Conservation (phyloP, 2,888 invertebrate genomes). For the Galeopsomyia nigrocyanea region DNA sequence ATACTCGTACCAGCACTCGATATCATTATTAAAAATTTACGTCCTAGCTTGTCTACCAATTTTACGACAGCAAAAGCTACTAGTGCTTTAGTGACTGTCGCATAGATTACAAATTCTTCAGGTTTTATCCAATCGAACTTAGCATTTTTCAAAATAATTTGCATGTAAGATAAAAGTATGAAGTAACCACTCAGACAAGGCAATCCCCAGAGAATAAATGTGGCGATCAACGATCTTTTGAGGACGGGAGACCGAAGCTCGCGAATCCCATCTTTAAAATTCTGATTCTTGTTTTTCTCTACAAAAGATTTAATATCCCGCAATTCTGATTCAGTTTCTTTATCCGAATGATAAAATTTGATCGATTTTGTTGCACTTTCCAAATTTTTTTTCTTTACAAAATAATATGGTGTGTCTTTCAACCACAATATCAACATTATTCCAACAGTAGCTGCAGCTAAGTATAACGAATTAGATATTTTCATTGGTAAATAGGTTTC, state of each 20-base stretch:
- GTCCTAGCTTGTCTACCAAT: conserved; percentile 50
- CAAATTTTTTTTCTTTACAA: neutral
- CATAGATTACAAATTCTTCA: conserved; percentile 52
- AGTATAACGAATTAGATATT: conserved; percentile 49
- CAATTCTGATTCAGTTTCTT: conserved; percentile 50
- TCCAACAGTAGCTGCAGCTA: conserved; percentile 52
- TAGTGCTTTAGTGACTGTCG: conserved; percentile 45
- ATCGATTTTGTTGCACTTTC: conserved; percentile 22
- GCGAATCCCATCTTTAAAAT: conserved; percentile 13
- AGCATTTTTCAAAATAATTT: conserved; percentile 52
- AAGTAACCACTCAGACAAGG: conserved; percentile 57
- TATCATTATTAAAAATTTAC: conserved; percentile 45
- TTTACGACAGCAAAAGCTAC: conserved; percentile 19
- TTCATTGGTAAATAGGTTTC: conserved; percentile 55
- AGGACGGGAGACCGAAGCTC: conserved; percentile 28
- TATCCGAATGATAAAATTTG: neutral
- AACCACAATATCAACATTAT: conserved; percentile 51
- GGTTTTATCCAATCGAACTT: conserved; percentile 54
- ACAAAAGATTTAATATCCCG: conserved; percentile 19
- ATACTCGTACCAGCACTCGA: conserved; percentile 49
- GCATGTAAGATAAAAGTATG: conserved; percentile 54
- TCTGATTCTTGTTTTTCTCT: conserved; percentile 30
- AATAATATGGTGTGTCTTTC: conserved; percentile 56
- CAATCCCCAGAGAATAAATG: conserved; percentile 53
- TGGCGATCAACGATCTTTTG: conserved; percentile 48